Percentiles rank a stretch among this genome's conserved stretches.
Conservation (phyloP, 2,888 invertebrate genomes). For the Apotomis capreana region DNA sequence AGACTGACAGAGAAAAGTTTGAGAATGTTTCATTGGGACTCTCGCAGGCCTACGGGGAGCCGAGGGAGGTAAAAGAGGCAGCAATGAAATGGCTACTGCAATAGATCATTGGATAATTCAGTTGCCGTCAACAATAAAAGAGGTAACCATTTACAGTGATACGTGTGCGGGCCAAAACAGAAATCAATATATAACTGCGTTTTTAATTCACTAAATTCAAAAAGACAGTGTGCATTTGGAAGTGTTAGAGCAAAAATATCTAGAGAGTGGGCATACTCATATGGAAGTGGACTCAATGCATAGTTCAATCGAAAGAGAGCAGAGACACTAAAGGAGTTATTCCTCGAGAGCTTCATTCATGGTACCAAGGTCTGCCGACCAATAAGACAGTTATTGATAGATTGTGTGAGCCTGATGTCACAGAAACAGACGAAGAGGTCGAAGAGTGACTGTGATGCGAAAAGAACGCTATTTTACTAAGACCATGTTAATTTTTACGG, state of each 20-base stretch:
- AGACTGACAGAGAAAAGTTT: no score
- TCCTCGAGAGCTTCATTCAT: conserved; percentile 25
- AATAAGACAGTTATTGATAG: conserved; percentile 9
- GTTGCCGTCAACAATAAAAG: conserved; percentile 19
- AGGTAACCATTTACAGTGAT: conserved; percentile 28
- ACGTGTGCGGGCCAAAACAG: conserved; percentile 37
- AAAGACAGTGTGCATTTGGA: conserved; percentile 21
- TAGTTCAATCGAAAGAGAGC: conserved; percentile 37
- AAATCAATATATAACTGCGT: conserved; percentile 34
- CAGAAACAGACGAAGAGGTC: conserved; percentile 15
- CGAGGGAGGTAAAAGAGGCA: conserved; percentile 16
- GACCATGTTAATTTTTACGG: conserved; percentile 6
- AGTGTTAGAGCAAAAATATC: conserved; percentile 32
- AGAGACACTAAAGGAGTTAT: conserved; percentile 25
- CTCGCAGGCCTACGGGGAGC: no score
- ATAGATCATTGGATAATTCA: conserved; percentile 22
- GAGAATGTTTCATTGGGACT: no score
- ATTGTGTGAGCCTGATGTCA: conserved; percentile 20
- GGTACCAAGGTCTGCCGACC: conserved; percentile 19
- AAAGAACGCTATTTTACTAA: conserved; percentile 11
- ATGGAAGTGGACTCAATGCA: conserved; percentile 35
- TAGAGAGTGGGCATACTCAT: conserved; percentile 35
- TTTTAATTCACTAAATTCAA: conserved; percentile 31
- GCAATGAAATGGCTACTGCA: conserved; percentile 24
- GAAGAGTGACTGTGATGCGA: conserved; percentile 19